Conservation (phyloP, 1,140 invertebrate genomes). For the Calliphora vicina region DNA sequence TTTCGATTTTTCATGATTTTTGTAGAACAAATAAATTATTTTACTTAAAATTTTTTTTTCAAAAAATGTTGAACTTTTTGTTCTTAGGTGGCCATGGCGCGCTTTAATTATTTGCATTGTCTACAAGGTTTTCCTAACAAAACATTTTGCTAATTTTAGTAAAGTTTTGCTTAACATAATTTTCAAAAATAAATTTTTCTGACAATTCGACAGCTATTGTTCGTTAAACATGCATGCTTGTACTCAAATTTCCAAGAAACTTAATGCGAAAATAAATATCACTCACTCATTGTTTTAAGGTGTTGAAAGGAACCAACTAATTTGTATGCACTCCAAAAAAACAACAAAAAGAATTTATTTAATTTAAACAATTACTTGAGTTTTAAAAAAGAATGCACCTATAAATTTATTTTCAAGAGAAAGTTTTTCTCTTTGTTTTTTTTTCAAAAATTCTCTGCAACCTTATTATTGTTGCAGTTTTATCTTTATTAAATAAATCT, state of each 20-base stretch:
- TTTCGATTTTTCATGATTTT: no score
- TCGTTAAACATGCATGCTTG: not conserved
- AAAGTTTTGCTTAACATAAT: no score
- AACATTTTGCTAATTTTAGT: no score
- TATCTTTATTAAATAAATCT: constrained; percentile 2
- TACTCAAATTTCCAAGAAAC: not conserved
- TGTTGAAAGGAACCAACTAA: not conserved
- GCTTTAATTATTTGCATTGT: no score
- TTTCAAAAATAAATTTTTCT: no score
- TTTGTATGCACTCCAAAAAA: no score
- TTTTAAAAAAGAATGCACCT: not conserved
- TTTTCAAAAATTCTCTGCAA: no score
- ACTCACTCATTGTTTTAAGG: not conserved
- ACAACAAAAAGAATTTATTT: not conserved
- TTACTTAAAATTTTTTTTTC: no score
- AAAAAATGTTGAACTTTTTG: no score
- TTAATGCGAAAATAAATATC: not conserved
- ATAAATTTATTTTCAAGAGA: not conserved
- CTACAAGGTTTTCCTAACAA: no score
- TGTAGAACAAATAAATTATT: no score
- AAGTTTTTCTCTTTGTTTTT: not conserved
- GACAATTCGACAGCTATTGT: not conserved
- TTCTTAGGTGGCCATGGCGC: no score
- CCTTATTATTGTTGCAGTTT: not conserved
- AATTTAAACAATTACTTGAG: not conserved